Conservation (phyloP, 2,888 invertebrate species). For the Yponomeuta sedellus region DNA sequence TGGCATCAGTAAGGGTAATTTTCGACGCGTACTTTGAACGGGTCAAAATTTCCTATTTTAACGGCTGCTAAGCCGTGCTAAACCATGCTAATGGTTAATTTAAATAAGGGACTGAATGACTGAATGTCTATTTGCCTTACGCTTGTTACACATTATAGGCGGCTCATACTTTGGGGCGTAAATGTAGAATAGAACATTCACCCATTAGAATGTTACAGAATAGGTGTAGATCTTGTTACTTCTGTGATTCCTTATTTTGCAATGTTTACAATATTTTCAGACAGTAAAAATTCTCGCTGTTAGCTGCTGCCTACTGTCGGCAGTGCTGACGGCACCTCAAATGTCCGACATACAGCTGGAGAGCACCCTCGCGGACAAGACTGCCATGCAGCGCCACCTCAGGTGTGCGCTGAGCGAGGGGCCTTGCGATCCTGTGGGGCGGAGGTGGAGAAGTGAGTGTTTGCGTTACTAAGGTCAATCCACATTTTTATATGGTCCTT, state of each 20-base stretch:
- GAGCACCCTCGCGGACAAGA: slow-evolving; percentile 78
- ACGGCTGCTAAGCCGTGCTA: too few species aligned
- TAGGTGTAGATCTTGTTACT: too few species aligned
- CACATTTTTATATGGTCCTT: not conserved
- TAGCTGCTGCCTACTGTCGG: slow-evolving; percentile 23
- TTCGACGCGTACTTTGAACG: too few species aligned
- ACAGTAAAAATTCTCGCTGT: slow-evolving; percentile 28
- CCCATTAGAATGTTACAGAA: too few species aligned
- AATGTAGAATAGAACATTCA: too few species aligned
- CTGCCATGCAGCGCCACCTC: slow-evolving; percentile 80
- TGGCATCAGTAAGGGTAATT: too few species aligned
- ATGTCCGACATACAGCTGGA: slow-evolving; percentile 81
- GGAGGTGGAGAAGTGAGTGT: slow-evolving; percentile 81
- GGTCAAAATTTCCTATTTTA: too few species aligned
- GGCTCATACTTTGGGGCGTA: too few species aligned
- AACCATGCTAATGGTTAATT: too few species aligned
- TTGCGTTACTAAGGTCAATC: not conserved
- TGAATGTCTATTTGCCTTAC: too few species aligned
- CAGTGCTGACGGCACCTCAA: slow-evolving; percentile 36
- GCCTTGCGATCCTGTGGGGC: slow-evolving; percentile 82
- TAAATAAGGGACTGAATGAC: too few species aligned
- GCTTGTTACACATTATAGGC: too few species aligned
- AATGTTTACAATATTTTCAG: slow-evolving; percentile 9
- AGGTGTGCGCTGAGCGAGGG: slow-evolving; percentile 84
- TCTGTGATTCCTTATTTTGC: not conserved